Evolutionary conservation across 2,888 invertebrate genomes (phyloP).

Genomic region (Habrosyne pyritoides): DNA sequence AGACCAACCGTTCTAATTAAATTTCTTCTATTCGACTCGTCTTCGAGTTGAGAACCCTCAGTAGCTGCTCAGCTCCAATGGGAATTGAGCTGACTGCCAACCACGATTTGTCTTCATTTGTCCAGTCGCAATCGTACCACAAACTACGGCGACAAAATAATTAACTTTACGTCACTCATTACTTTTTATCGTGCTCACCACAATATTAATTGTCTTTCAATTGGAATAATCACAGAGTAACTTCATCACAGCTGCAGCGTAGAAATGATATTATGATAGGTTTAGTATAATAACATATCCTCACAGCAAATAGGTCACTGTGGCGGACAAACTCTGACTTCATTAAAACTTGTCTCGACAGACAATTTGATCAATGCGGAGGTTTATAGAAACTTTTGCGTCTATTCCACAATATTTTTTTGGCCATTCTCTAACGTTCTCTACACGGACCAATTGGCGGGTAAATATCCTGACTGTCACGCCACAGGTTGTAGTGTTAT

Average conservation of each 20-base stretch:
- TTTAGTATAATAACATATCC: not conserved
- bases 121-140: slow-evolving; percentile 24
- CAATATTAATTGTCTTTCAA: not conserved
- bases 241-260: not conserved
- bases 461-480: too few relatives aligned
- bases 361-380: not conserved
- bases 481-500: too few relatives aligned
- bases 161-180: slow-evolving; percentile 30
- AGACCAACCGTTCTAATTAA: too few relatives aligned
- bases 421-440: not conserved
- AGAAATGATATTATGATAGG: not conserved
- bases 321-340: not conserved
- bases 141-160: slow-evolving; percentile 27
- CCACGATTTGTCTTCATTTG: slow-evolving; percentile 41
- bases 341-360: not conserved
- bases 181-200: not conserved
- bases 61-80: slow-evolving; percentile 1
- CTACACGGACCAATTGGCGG: too few relatives aligned
- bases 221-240: not conserved
- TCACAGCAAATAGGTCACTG: not conserved
- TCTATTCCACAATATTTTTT: not conserved
- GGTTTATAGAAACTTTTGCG: not conserved
- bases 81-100: slow-evolving; percentile 16
- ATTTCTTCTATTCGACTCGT: not conserved
- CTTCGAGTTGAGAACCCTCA: not conserved